Conservation (phyloP, 2,888 invertebrate genomes). For the Syrista parreyssii region DNA sequence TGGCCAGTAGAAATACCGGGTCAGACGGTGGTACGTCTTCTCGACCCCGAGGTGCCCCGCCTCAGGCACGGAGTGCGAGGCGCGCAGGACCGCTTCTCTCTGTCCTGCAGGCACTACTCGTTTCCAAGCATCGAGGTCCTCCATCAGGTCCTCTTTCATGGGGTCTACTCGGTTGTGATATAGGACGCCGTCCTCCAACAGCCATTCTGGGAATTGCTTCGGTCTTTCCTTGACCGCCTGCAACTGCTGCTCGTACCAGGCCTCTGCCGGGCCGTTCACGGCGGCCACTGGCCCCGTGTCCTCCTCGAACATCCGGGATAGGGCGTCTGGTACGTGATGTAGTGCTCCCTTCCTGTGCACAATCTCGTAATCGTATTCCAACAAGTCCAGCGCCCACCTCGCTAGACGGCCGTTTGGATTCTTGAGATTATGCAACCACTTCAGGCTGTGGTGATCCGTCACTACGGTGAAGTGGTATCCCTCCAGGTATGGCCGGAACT, state of each 20-base stretch:
- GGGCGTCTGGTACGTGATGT: slow-evolving; percentile 11
- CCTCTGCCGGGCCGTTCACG: background rate
- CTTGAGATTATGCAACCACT: slow-evolving; percentile 24
- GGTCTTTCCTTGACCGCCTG: background rate
- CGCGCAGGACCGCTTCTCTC: background rate
- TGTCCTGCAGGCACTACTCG: background rate
- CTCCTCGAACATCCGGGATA: background rate
- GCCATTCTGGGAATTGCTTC: background rate
- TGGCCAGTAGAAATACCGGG: too few relatives aligned
- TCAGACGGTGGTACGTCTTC: slow-evolving; percentile 1
- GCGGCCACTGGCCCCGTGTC: too few relatives aligned
- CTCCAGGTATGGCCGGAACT: slow-evolving; percentile 29
- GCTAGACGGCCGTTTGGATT: slow-evolving; percentile 14
- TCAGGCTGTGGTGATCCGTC: slow-evolving; percentile 26
- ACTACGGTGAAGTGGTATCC: slow-evolving; percentile 12
- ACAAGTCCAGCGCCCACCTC: slow-evolving; percentile 3
- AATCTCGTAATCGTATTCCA: background rate
- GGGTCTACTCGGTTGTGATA: background rate
- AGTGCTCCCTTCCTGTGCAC: slow-evolving; percentile 10
- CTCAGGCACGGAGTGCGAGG: background rate
- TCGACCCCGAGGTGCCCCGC: slow-evolving; percentile 19
- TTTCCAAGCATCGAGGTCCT: background rate
- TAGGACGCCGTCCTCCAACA: background rate
- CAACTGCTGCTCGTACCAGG: background rate
- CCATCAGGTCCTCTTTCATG: too few relatives aligned